phyloP scores from a whole-genome alignment of 2,797 vertebrate species.

The Phoebastria nigripes region DNA sequence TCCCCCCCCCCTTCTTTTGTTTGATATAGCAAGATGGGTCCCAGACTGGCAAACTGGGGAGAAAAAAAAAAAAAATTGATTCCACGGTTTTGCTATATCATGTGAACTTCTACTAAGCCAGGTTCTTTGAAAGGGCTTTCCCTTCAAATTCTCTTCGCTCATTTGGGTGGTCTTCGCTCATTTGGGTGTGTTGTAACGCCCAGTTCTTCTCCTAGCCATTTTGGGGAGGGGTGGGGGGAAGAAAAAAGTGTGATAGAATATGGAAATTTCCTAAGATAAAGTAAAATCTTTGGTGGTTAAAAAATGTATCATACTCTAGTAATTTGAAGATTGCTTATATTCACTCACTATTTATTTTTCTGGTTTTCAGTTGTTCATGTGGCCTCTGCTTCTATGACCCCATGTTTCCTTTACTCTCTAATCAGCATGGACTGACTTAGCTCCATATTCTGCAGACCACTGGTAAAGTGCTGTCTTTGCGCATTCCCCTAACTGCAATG shows the following conservation, averaged over 20 bases:
- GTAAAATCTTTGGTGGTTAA: neutral
- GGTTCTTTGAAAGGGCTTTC: neutral
- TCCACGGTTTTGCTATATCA: neutral
- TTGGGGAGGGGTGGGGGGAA: fast-evolving
- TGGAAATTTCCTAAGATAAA: neutral
- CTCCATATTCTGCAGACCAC: neutral
- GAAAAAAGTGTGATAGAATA: neutral
- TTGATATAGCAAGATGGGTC: neutral
- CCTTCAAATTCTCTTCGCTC: neutral
- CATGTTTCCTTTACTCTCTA: neutral
- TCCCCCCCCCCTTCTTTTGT: too few relatives aligned
- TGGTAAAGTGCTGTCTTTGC: neutral
- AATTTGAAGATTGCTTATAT: neutral
- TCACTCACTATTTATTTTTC: neutral
- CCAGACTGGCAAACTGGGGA: neutral
- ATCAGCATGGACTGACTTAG: neutral
- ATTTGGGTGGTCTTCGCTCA: neutral
- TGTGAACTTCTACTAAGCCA: neutral
- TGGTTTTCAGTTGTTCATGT: fast-evolving
- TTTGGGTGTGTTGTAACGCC: neutral
- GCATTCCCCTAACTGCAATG: neutral
- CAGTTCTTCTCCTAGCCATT: neutral
- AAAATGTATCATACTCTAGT: neutral
- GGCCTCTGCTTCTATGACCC: neutral
- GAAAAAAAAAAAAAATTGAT: neutral